Evolutionary conservation across 1,140 invertebrate species (phyloP), one percentile per base, ranked within the genome.

Genomic region (Copidosoma floridanum): DNA sequence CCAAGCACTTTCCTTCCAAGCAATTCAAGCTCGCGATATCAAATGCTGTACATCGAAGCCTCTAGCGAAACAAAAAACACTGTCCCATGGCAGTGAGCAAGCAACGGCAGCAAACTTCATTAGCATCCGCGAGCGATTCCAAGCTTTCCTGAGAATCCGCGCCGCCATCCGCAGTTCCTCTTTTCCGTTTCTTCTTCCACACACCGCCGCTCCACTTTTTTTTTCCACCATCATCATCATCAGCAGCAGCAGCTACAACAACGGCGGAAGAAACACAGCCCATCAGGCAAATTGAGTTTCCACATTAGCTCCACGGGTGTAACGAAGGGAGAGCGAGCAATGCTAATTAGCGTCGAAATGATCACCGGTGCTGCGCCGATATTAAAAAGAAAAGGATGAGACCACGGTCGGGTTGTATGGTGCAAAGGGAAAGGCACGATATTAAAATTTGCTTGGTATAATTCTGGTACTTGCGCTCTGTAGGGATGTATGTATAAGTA

Each of bases 271-370:
- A n/a, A n/a, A n/a, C n/a, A n/a, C n/a, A n/a, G n/a, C 18, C 12
- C 38, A 14, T 20, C 37, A 20, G 14, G 11, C 14, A 58, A 51
- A 59, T 59, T 52, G 40, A 35, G 41, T 59, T 59, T 59, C 40
- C 48, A 46, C 48, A 37, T 21, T 46, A 14, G 20, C 43, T 1
- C 16, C n/a, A n/a, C n/a, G n/a, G n/a, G n/a, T n/a, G n/a, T n/a
- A n/a, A n/a, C n/a, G n/a, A n/a, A n/a, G n/a, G n/a, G n/a, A n/a
- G n/a, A n/a, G n/a, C n/a, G n/a, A n/a, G n/a, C n/a, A n/a, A 52
- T 59, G 32, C 29, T 59, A 52, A 59, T 59, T 59, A 53, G 20
- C 57, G 14, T 52, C 48, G 40, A 52, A 59, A 59, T 50, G 23
- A 2, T 35, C 41, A n/a, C 32, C 38, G n/a, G n/a, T n/a, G n/a